Percentiles rank a stretch among this genome's conserved stretches.
phyloP scores from a whole-genome alignment of 37 sponge, comb jelly and placozoan species.

The Theonella swinhoei region DNA sequence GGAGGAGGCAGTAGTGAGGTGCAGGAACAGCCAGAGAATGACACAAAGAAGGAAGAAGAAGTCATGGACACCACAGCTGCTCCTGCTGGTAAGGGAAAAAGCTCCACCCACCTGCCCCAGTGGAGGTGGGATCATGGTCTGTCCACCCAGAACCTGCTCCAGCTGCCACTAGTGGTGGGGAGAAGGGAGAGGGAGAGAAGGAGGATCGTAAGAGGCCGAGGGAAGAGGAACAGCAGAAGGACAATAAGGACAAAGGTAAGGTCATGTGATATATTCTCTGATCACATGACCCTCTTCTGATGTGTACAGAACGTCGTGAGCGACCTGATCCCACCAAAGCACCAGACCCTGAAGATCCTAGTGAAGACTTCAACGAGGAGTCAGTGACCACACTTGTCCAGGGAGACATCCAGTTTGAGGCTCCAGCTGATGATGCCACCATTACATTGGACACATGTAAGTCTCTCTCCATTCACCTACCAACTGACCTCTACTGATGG shows the following conservation, averaged over 20 bases:
- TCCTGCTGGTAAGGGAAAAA: not conserved
- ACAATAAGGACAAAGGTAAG: no score
- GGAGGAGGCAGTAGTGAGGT: no score
- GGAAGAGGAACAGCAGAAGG: not conserved
- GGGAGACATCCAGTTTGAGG: constrained; percentile 24
- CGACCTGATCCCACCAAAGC: constrained; percentile 29
- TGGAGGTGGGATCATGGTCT: no score
- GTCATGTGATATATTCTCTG: no score
- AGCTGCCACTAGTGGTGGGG: not conserved
- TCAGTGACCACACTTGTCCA: not conserved
- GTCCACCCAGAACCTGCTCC: no score
- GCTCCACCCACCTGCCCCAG: no score
- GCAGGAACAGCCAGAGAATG: not conserved
- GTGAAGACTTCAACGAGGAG: constrained; percentile 24
- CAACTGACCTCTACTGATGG: not conserved
- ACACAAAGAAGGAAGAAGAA: not conserved
- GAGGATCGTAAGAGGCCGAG: not conserved
- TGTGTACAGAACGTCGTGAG: not conserved
- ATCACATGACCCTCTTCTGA: not conserved
- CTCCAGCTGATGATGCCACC: constrained; percentile 49
- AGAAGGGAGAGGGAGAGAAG: not conserved
- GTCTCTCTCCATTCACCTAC: not conserved
- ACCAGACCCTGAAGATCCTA: constrained; percentile 63
- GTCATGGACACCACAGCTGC: not conserved
- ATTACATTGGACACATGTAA: constrained; percentile 73